Evolutionary conservation across 2,888 invertebrate genomes (phyloP).

Genomic region (Ceraclea dissimilis): DNA sequence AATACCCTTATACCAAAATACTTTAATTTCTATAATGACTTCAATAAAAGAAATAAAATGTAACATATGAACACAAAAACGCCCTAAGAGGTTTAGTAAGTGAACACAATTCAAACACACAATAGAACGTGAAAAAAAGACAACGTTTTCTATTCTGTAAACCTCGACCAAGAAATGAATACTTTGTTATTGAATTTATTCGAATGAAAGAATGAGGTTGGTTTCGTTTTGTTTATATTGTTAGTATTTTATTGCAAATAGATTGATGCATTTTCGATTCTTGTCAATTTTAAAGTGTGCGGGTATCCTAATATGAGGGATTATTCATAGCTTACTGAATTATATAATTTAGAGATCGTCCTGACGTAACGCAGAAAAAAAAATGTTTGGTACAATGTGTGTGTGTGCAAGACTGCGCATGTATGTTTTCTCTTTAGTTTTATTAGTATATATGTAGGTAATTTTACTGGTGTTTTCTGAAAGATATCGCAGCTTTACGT

Average conservation of each 20-base stretch:
- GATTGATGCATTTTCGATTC: constrained; percentile 12
- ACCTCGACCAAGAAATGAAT: not conserved
- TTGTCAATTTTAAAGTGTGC: constrained; percentile 13
- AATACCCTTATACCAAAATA: not conserved
- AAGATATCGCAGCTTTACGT: too few species aligned
- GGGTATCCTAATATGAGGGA: constrained; percentile 21
- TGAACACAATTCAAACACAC: not conserved
- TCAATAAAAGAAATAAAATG: not conserved
- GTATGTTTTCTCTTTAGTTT: too few species aligned
- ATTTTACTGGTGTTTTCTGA: too few species aligned
- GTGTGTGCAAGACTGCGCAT: too few species aligned
- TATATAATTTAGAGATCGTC: not conserved
- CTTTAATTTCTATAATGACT: not conserved
- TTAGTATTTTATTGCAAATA: constrained; percentile 10
- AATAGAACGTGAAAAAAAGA: not conserved
- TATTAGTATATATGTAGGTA: too few species aligned
- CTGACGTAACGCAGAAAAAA: not conserved
- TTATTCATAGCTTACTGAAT: constrained; percentile 14
- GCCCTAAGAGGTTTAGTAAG: not conserved
- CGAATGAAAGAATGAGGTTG: not conserved
- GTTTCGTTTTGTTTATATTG: not conserved
- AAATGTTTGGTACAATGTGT: too few species aligned
- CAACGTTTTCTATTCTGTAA: too few species aligned
- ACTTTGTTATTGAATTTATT: not conserved
- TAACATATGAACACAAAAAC: not conserved